Evolutionary conservation across 2,113 vertebrate genomes (phyloP).

Genomic region (Cyprinus carpio): DNA sequence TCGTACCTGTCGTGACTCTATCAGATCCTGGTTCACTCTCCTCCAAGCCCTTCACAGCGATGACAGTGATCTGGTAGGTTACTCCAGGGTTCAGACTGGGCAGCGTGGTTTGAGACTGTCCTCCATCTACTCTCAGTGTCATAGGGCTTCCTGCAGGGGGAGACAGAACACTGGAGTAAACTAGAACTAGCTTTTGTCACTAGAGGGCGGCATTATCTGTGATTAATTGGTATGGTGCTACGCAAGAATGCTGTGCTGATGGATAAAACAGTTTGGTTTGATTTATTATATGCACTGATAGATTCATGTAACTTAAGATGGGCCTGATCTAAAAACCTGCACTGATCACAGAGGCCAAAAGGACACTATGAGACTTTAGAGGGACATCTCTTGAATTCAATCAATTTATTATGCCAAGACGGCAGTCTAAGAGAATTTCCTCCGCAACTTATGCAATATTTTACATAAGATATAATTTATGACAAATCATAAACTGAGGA

Average conservation of each 20-base stretch:
- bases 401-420: background rate
- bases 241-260: background rate
- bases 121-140: conserved; percentile 80
- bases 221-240: background rate
- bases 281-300: conserved; percentile 13
- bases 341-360: conserved; percentile 18
- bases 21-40: conserved; percentile 89
- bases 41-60: conserved; percentile 85
- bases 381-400: background rate
- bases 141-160: conserved; percentile 76
- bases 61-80: conserved; percentile 84
- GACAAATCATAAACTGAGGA: conserved; percentile 18
- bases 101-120: conserved; percentile 78
- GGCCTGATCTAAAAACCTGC: conserved; percentile 32
- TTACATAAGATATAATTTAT: conserved; percentile 5
- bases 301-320: conserved; percentile 14
- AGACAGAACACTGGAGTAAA: conserved; percentile 20
- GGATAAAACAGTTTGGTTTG: conserved; percentile 22
- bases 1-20: conserved; percentile 85
- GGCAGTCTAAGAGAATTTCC: background rate
- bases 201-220: conserved; percentile 63
- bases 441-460: background rate
- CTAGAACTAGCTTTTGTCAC: conserved; percentile 31
- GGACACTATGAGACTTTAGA: conserved; percentile 10
- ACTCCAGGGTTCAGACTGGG: conserved; percentile 84